phyloP scores from a whole-genome alignment of 2,888 invertebrate genomes.

The Andrena minutula region DNA sequence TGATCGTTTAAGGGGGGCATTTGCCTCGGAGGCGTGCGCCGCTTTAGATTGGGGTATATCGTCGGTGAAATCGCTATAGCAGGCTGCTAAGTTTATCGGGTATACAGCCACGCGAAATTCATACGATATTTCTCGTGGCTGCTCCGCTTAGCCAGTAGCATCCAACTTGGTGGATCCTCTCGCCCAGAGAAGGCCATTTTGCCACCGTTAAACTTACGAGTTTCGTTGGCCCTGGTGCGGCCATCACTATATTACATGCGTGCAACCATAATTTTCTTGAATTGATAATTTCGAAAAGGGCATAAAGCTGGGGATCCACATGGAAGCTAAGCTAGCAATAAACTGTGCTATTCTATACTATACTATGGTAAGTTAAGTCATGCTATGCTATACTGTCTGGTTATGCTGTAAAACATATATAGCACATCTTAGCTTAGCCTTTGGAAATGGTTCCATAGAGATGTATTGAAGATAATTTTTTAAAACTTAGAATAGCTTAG shows the following conservation, averaged over 20 bases:
- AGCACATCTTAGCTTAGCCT: no score
- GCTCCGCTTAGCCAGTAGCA: neutral
- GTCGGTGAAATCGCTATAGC: slow-evolving; percentile 6
- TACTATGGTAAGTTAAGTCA: no score
- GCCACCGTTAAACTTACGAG: neutral
- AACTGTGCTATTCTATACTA: no score
- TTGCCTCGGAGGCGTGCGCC: slow-evolving; percentile 27
- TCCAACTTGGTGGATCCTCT: slow-evolving; percentile 12
- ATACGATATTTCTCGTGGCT: slow-evolving; percentile 14
- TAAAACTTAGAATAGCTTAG: no score
- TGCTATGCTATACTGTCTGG: no score
- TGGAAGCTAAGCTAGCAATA: no score
- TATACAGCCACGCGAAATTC: slow-evolving; percentile 5
- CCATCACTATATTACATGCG: neutral
- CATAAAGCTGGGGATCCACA: no score
- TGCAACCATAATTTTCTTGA: neutral
- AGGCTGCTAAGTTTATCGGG: slow-evolving; percentile 9
- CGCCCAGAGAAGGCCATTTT: neutral
- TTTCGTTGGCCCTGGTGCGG: slow-evolving; percentile 5
- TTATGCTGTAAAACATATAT: no score
- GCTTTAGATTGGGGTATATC: slow-evolving; percentile 31
- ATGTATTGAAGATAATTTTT: no score
- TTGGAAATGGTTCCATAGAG: no score
- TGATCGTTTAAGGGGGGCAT: slow-evolving; percentile 31
- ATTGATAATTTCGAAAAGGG: no score